These are phyloP conservation scores for Ennomos erosarius DNA, from an alignment of 2,888 invertebrate species.

Conservation along the genomic window DNA sequence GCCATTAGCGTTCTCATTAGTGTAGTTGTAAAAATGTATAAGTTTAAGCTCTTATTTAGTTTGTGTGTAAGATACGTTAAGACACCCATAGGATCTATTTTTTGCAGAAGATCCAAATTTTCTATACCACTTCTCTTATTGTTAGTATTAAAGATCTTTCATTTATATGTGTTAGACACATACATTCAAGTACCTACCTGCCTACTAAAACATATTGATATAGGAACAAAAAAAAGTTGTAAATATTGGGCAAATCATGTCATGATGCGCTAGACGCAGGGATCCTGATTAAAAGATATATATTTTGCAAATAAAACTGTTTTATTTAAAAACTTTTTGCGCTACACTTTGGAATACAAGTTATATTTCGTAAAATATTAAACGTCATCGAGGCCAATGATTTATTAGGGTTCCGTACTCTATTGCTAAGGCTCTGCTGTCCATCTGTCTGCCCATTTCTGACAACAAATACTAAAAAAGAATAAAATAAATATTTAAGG, in stretches of 20 bases:
- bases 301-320: not conserved
- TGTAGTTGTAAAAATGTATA: slow-evolving; percentile 21
- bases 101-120: too few species aligned
- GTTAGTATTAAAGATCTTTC: slow-evolving; percentile 33
- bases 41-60: slow-evolving; percentile 19
- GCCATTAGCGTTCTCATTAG: slow-evolving; percentile 54
- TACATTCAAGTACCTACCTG: slow-evolving; percentile 33
- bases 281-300: slow-evolving; percentile 34
- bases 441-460: too few species aligned
- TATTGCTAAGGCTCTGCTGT: too few species aligned
- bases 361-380: too few species aligned
- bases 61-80: not conserved
- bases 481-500: too few species aligned
- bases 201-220: not conserved
- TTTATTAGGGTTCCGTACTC: too few species aligned
- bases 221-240: not conserved
- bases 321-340: slow-evolving; percentile 4
- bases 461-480: too few species aligned
- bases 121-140: not conserved
- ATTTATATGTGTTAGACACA: slow-evolving; percentile 58
- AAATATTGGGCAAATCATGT: slow-evolving; percentile 25
- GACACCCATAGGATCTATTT: too few species aligned
- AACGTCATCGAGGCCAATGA: too few species aligned
- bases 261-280: slow-evolving; percentile 46
- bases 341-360: not conserved